These are phyloP conservation scores for Cyclura pinguis DNA, from an alignment of 2,797 vertebrate species.

Conservation along the genomic window DNA sequence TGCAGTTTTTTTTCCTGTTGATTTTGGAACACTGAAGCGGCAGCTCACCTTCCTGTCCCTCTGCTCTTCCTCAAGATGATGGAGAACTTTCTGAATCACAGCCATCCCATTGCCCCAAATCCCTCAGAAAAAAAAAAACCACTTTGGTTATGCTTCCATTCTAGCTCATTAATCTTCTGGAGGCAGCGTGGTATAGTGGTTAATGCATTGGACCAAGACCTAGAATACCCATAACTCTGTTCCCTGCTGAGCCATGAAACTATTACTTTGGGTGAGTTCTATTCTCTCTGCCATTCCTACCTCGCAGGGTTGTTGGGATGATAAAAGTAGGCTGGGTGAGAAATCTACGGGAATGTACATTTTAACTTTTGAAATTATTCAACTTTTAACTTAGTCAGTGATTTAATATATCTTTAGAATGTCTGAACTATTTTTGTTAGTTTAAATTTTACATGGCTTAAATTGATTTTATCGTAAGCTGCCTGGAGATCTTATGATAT, in stretches of 20 bases:
- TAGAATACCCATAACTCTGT: too few species aligned
- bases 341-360: too few species aligned
- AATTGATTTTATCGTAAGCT: too few species aligned
- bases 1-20: conserved; percentile 24
- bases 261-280: too few species aligned
- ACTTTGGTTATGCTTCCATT: neutral
- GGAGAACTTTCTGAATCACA: neutral
- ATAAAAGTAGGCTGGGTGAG: neutral
- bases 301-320: neutral
- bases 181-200: too few species aligned
- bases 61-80: conserved; percentile 37
- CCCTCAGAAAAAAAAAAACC: neutral
- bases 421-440: too few species aligned
- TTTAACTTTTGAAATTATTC: too few species aligned
- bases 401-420: too few species aligned
- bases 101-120: neutral
- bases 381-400: too few species aligned
- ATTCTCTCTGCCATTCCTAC: neutral
- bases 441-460: too few species aligned
- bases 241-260: too few species aligned
- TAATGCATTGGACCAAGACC: neutral
- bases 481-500: too few species aligned
- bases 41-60: conserved; percentile 32
- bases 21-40: neutral
- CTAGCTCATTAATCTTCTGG: neutral